A percentile compares a stretch with the other conserved stretches of the same genome.
These are phyloP conservation scores for Hystrix cristata DNA, from an alignment of 2,113 vertebrate species.

Conservation along the genomic window DNA sequence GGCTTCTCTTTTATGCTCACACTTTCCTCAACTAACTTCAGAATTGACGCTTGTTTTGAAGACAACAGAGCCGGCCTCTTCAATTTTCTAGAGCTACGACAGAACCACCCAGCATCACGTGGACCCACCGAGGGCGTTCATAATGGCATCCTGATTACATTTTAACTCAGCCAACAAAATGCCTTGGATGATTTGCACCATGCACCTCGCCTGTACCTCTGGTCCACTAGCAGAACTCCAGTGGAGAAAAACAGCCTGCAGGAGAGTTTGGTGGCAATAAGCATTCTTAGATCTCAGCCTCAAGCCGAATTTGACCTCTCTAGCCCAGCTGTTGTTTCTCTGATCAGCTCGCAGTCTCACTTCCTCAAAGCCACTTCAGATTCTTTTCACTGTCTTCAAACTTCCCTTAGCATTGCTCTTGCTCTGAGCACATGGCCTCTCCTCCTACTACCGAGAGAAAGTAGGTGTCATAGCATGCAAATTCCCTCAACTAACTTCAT, in stretches of 20 bases:
- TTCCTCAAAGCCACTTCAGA: slow-evolving; percentile 17
- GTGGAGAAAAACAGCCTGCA: neutral
- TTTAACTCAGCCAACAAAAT: neutral
- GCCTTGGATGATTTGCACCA: neutral
- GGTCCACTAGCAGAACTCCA: neutral
- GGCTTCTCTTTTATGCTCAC: neutral
- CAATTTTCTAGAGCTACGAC: neutral
- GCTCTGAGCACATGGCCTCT: neutral
- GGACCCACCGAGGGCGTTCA: neutral
- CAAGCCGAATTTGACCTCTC: too few species aligned
- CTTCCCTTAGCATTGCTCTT: neutral
- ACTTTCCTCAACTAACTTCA: neutral
- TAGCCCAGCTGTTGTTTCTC: neutral
- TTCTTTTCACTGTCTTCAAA: neutral
- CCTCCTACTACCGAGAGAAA: neutral
- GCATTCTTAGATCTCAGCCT: neutral
- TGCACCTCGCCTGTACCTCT: neutral
- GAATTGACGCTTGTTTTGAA: neutral
- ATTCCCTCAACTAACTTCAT: neutral
- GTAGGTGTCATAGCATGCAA: neutral
- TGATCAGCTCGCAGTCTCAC: neutral
- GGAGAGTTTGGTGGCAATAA: neutral
- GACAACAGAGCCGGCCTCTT: neutral
- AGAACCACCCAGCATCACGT: neutral
- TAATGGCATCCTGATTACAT: neutral